Evolutionary conservation across 2,113 vertebrate species (phyloP), one percentile per base, ranked within the genome.

Genomic region (Anguilla rostrata): DNA sequence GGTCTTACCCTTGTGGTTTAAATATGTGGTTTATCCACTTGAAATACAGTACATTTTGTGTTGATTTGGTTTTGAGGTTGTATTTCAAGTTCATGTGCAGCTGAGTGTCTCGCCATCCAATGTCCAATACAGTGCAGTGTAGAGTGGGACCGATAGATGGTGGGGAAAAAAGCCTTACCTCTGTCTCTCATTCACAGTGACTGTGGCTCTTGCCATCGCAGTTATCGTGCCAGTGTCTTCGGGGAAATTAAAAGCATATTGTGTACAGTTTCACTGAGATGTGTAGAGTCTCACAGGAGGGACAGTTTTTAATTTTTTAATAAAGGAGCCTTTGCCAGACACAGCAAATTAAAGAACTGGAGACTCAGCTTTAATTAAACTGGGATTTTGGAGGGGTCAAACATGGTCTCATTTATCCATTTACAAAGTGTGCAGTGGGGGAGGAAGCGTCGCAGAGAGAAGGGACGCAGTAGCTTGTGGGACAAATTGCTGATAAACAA

Each of bases 221-320:
- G 90, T 94, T 94, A 92, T 92, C 92, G 91, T 87, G 90, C 91
- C 82, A 88, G 86, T 89, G 92, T 86, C 95, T 91, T 92, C 49
- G 66, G 95, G 95, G 95, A 96, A 96, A 96, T 96, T 96, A 96
- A 95, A 94, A 94, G 92, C 92, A 94, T 94, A 94, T 94, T 95
- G 95, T 94, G 86, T 90, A 95, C 93, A 92, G 92, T 95, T 95
- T 94, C 92, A 90, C 90, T 93, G 93, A 91, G 93, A 94, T 91
- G 92, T 86, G 57, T 79, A 57, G 71, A 49, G 4, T 94, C 95
- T 90, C 93, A 26, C 12, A 93, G 91, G 94, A 93, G 53, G 81
- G 83, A n/a, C 86, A 91, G 89, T 91, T 96, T 94, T 92, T 92
- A 94, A 90, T 93, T 94, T 95, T 90, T 95, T 92, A 95, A 95